Evolutionary conservation across 2,113 vertebrate species (phyloP).

Genomic region (Cynocephalus volans): DNA sequence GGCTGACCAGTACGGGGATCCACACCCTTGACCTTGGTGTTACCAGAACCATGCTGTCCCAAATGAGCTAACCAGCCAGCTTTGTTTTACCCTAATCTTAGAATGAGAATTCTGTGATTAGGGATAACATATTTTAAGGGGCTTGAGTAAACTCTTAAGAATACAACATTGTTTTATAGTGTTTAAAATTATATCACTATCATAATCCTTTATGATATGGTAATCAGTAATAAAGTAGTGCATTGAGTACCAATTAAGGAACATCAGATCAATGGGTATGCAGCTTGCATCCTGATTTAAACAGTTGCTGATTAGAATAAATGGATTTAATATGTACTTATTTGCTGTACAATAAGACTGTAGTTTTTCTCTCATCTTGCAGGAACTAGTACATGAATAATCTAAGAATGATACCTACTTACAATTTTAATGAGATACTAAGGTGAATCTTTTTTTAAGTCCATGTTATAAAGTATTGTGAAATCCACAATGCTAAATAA

Average conservation of each 20-base stretch:
- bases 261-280: conserved; percentile 87
- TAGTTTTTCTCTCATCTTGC: conserved; percentile 89
- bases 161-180: conserved; percentile 77
- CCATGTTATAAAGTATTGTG: conserved; percentile 69
- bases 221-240: conserved; percentile 88
- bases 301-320: conserved; percentile 89
- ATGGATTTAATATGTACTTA: conserved; percentile 89
- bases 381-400: conserved; percentile 86
- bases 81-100: conserved; percentile 47
- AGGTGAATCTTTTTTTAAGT: conserved; percentile 82
- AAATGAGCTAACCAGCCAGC: too few relatives aligned
- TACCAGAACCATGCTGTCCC: too few relatives aligned
- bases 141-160: conserved; percentile 76
- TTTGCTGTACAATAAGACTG: conserved; percentile 82
- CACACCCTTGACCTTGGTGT: too few relatives aligned
- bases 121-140: conserved; percentile 74
- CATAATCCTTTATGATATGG: conserved; percentile 85
- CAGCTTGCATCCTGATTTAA: conserved; percentile 86
- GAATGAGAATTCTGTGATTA: conserved; percentile 62
- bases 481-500: conserved; percentile 77
- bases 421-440: conserved; percentile 86
- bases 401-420: conserved; percentile 86
- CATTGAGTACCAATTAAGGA: conserved; percentile 89
- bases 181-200: conserved; percentile 84
- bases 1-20: too few relatives aligned